Conservation (phyloP, 1,140 invertebrate species). For the Pteromalus puparum region DNA sequence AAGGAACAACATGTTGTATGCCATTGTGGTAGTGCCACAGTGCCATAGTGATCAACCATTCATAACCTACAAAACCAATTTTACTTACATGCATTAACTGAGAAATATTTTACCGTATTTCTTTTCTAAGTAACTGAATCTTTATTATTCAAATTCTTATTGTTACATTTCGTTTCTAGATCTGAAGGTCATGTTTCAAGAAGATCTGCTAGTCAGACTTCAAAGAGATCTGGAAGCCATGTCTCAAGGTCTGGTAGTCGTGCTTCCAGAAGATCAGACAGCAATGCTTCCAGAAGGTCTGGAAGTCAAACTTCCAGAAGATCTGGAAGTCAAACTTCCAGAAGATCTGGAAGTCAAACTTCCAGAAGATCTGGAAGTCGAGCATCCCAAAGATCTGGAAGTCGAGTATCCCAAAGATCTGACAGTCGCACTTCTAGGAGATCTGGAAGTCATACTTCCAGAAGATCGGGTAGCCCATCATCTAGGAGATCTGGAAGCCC, state of each 20-base stretch:
- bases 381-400: constrained; percentile 51
- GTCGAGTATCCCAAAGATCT: constrained; percentile 41
- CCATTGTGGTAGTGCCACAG: too few relatives aligned
- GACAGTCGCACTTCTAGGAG: constrained; percentile 47
- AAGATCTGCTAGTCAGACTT: constrained; percentile 41
- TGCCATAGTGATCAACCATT: too few relatives aligned
- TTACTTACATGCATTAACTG: too few relatives aligned
- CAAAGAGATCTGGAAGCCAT: constrained; percentile 45
- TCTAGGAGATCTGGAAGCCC: constrained; percentile 47
- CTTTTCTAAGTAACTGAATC: too few relatives aligned
- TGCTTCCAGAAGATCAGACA: constrained; percentile 59
- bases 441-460: constrained; percentile 52
- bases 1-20: too few relatives aligned
- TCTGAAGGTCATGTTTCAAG: constrained; percentile 10
- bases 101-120: too few relatives aligned
- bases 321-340: constrained; percentile 52
- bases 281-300: constrained; percentile 59
- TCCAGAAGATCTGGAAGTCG: constrained; percentile 46
- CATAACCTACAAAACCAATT: too few relatives aligned
- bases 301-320: constrained; percentile 57
- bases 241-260: constrained; percentile 51
- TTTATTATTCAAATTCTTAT: too few relatives aligned
- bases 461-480: constrained; percentile 55
- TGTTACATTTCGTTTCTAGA: neutral
- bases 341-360: constrained; percentile 55